phyloP scores from a whole-genome alignment of 2,797 vertebrate genomes.

The Ambastaia sidthimunki region DNA sequence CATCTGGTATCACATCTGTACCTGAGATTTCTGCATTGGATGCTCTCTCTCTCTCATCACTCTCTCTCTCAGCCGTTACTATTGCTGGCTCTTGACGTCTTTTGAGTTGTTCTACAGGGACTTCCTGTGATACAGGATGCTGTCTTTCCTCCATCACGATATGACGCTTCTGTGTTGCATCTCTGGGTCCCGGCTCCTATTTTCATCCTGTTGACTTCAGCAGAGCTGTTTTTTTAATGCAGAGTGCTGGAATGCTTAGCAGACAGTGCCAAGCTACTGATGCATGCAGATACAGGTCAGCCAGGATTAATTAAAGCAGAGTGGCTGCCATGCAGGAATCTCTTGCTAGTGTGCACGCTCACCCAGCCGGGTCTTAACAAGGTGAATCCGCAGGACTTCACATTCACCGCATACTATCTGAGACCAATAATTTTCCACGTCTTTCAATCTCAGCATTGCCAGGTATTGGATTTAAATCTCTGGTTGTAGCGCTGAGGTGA shows the following conservation, averaged over 20 bases:
- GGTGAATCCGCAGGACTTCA: neutral
- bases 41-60: neutral
- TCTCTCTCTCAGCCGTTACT: neutral
- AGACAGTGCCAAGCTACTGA: conserved; percentile 51
- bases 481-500: conserved; percentile 14
- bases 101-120: conserved; percentile 26
- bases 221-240: conserved; percentile 38
- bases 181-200: conserved; percentile 19
- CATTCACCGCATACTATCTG: neutral
- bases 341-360: conserved; percentile 12
- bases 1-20: neutral
- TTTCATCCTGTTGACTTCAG: conserved; percentile 42
- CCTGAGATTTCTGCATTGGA: neutral
- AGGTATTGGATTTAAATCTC: conserved; percentile 25
- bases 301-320: conserved; percentile 58
- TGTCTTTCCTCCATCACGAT: conserved; percentile 15
- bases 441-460: neutral
- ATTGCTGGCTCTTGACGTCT: neutral
- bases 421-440: neutral
- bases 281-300: conserved; percentile 56
- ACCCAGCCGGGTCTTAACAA: conserved; percentile 21
- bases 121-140: neutral
- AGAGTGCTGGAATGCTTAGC: conserved; percentile 18
- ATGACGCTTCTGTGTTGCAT: conserved; percentile 23
- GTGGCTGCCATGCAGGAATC: conserved; percentile 41